These are phyloP conservation scores for Guaruba guarouba DNA, from an alignment of 2,113 vertebrate species.

Conservation along the genomic window DNA sequence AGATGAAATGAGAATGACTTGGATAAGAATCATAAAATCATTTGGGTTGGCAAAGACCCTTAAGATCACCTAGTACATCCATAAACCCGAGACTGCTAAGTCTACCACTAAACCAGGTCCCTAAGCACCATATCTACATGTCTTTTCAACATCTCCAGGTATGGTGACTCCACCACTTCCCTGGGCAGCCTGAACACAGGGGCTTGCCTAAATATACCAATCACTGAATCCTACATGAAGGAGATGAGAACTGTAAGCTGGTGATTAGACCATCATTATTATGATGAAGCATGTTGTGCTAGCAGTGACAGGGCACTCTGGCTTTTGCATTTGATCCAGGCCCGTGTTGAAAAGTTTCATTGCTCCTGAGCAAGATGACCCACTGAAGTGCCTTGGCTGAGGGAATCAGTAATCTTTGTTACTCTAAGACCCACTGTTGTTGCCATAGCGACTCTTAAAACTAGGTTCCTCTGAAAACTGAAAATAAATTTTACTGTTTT, in stretches of 20 bases:
- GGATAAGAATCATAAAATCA: background rate
- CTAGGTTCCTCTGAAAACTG: background rate
- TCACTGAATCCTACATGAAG: background rate
- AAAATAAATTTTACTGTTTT: background rate
- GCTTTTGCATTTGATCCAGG: background rate
- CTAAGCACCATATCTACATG: background rate
- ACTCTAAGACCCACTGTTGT: background rate
- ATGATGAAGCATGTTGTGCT: fast-evolving
- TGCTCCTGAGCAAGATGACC: background rate
- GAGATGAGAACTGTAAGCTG: background rate
- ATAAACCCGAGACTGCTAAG: background rate
- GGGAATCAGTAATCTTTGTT: background rate
- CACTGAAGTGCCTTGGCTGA: background rate
- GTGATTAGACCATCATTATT: background rate
- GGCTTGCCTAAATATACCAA: background rate
- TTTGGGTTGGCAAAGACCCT: background rate
- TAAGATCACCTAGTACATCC: background rate
- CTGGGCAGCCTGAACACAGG: background rate
- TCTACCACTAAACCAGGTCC: background rate
- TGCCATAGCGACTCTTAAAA: constrained; percentile 9
- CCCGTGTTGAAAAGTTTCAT: background rate
- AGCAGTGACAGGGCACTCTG: fast-evolving
- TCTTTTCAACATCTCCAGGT: background rate
- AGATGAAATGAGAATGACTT: background rate
- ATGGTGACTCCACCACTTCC: background rate